phyloP scores from a whole-genome alignment of 1,140 invertebrate species.

The Danaus plexippus region DNA sequence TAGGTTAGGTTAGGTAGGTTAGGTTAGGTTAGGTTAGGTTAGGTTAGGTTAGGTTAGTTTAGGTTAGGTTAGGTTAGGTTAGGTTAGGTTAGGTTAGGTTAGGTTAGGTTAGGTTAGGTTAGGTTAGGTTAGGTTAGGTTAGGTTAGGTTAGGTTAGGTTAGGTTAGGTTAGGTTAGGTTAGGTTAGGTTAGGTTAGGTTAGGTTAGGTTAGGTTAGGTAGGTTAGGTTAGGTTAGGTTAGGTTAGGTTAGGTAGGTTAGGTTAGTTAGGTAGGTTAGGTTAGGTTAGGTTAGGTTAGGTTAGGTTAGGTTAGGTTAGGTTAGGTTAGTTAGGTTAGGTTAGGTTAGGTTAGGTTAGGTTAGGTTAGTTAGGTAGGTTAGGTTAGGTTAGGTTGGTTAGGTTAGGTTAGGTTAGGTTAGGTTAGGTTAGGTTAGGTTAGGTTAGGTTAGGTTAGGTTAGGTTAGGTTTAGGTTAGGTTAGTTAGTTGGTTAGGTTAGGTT shows the following conservation, averaged over 20 bases:
- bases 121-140: conserved; percentile 15
- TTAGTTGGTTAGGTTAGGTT: conserved; percentile 3
- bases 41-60: no score
- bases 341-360: background rate
- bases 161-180: conserved; percentile 6
- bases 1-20: conserved; percentile 15
- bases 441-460: conserved; percentile 30
- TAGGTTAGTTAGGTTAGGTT: background rate
- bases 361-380: conserved; percentile 2
- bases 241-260: conserved; percentile 7
- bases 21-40: no score
- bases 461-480: conserved; percentile 24
- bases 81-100: conserved; percentile 4
- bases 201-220: no score
- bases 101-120: conserved; percentile 7
- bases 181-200: conserved; percentile 7
- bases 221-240: no score
- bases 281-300: no score
- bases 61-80: no score
- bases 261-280: conserved; percentile 6
- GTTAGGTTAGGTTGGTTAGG: conserved; percentile 22
- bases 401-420: no score
- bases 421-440: conserved; percentile 34
- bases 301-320: no score
- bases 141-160: conserved; percentile 7